Evolutionary conservation across 2,113 vertebrate genomes (phyloP).

Genomic region (Anas platyrhynchos): DNA sequence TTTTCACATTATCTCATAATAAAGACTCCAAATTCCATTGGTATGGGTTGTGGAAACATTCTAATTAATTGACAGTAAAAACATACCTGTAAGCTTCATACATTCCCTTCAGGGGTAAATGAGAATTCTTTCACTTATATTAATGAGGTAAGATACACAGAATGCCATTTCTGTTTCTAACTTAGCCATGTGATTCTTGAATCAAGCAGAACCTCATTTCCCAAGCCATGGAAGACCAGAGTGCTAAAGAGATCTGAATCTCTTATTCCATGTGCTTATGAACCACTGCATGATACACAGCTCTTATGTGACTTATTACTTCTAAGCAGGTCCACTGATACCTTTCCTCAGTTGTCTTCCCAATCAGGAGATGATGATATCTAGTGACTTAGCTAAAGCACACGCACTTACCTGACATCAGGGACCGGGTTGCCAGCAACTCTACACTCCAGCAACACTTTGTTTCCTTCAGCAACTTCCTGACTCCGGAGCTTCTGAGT

Average conservation of each 20-base stretch:
- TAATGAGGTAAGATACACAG: neutral
- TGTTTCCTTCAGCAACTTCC: slow-evolving; percentile 92
- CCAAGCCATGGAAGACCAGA: neutral
- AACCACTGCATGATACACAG: neutral
- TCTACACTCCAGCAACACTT: slow-evolving; percentile 89
- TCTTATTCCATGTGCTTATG: neutral
- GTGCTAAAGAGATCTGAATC: neutral
- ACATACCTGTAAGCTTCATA: neutral
- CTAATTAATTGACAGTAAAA: neutral
- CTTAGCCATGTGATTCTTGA: neutral
- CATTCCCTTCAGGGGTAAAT: neutral
- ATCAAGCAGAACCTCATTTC: neutral
- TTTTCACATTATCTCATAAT: neutral
- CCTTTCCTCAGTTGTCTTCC: neutral
- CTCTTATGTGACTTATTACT: neutral
- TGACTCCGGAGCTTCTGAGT: slow-evolving; percentile 94
- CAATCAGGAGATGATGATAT: neutral
- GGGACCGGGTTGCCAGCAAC: slow-evolving; percentile 88
- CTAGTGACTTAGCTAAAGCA: neutral
- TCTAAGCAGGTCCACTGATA: neutral
- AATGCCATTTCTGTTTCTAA: neutral
- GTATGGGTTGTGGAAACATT: neutral
- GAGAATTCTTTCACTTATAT: neutral
- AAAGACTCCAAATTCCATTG: neutral
- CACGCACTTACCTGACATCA: slow-evolving; percentile 83